phyloP scores from a whole-genome alignment of 2,888 invertebrate genomes.

The Cryptus viduatorius region DNA sequence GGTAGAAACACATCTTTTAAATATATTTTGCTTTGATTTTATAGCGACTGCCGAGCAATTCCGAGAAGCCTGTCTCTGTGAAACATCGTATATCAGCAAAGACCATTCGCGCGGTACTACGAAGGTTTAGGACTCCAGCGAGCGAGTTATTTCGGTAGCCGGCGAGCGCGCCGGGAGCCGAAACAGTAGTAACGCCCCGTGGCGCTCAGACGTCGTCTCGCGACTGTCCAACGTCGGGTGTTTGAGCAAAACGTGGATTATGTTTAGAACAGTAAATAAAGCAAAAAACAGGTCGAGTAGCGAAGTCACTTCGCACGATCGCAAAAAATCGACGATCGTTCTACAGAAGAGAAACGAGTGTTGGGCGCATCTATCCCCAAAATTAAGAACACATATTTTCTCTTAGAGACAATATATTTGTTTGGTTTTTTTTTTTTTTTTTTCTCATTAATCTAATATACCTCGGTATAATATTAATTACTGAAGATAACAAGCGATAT shows the following conservation, averaged over 20 bases:
- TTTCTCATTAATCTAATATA: conserved; percentile 78
- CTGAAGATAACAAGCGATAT: conserved; percentile 83
- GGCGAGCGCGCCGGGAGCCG: conserved; percentile 11
- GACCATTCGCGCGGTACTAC: background rate
- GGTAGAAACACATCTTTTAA: background rate
- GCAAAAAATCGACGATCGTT: conserved; percentile 18
- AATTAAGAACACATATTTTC: conserved; percentile 70
- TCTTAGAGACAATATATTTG: conserved; percentile 81
- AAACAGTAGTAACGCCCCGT: conserved; percentile 47
- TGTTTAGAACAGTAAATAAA: conserved; percentile 72
- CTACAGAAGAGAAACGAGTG: background rate
- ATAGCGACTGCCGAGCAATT: background rate
- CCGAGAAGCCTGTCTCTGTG: conserved; percentile 4
- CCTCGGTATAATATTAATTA: conserved; percentile 77
- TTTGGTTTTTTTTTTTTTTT: conserved; percentile 72
- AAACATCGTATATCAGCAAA: conserved; percentile 7
- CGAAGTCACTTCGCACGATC: conserved; percentile 4
- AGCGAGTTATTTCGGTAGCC: conserved; percentile 51
- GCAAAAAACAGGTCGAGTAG: conserved; percentile 51
- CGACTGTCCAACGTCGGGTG: conserved; percentile 12
- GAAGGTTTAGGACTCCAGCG: conserved; percentile 17
- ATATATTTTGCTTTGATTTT: background rate
- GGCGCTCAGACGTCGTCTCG: conserved; percentile 39
- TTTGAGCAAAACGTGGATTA: conserved; percentile 72
- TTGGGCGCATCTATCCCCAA: background rate